Percentiles rank a stretch among this genome's conserved stretches.
phyloP scores from a whole-genome alignment of 2,113 vertebrate genomes.

The Oncorhynchus gorbuscha region DNA sequence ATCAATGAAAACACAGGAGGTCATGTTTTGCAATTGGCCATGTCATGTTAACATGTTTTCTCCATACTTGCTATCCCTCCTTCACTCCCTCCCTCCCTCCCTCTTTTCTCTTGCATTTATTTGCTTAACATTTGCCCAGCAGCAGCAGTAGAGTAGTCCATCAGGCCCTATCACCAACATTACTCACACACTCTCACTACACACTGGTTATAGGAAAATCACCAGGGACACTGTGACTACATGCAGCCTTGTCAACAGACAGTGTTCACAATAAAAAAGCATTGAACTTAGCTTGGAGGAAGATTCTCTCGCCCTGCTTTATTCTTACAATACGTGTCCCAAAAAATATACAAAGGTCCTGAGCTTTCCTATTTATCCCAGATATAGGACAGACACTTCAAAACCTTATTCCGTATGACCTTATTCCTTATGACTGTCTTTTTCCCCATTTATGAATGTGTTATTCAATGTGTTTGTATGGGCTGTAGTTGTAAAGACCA shows the following conservation, averaged over 20 bases:
- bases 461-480: too few relatives aligned
- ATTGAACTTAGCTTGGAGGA: too few relatives aligned
- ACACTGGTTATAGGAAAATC: constrained; percentile 20
- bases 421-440: too few relatives aligned
- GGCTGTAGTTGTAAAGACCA: too few relatives aligned
- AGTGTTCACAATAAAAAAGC: neutral
- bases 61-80: neutral
- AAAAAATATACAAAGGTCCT: too few relatives aligned
- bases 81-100: neutral
- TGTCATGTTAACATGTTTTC: constrained; percentile 58
- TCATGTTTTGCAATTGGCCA: constrained; percentile 47
- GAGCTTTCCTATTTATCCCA: too few relatives aligned
- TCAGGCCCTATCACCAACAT: neutral
- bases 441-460: too few relatives aligned
- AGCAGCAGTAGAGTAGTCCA: constrained; percentile 1
- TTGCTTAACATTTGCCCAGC: neutral
- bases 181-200: neutral
- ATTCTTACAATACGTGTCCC: neutral
- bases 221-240: neutral
- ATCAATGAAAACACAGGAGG: constrained; percentile 25
- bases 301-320: too few relatives aligned
- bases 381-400: too few relatives aligned
- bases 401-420: too few relatives aligned
- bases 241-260: neutral
- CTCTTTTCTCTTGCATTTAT: neutral